Percentiles rank a stretch among this genome's conserved stretches.
These are phyloP conservation scores for Ptychodera flava DNA, from an alignment of 35 echinoderm and acorn worm genomes.

Conservation along the genomic window DNA sequence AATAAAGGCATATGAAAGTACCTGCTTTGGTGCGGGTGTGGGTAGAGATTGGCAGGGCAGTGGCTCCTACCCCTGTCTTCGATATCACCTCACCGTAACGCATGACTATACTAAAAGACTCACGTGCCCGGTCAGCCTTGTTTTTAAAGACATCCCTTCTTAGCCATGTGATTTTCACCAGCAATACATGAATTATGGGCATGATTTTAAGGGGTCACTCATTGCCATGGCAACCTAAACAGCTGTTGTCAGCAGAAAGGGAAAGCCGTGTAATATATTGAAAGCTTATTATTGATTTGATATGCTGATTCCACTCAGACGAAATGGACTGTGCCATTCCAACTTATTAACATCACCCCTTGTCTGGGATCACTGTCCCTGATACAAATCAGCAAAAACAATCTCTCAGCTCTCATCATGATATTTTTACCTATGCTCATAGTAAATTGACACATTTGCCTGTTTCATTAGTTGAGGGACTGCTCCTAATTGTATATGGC, in stretches of 20 bases:
- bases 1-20: too few relatives aligned
- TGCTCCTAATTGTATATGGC: too few relatives aligned
- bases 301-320: background rate
- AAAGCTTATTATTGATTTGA: background rate
- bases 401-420: too few relatives aligned
- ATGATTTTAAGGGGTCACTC: background rate
- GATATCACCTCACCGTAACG: too few relatives aligned
- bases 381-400: background rate
- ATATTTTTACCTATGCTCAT: too few relatives aligned
- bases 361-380: background rate
- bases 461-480: too few relatives aligned
- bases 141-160: background rate
- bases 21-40: too few relatives aligned
- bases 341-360: background rate
- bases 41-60: too few relatives aligned
- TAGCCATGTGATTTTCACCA: background rate
- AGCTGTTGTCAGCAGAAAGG: background rate
- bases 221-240: background rate
- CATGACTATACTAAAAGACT: too few relatives aligned
- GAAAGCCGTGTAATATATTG: background rate
- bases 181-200: background rate
- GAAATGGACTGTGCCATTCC: background rate
- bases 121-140: too few relatives aligned
- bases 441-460: too few relatives aligned
- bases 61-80: too few relatives aligned